Evolutionary conservation across 2,113 vertebrate species (phyloP), one percentile per base, ranked within the genome.

Genomic region (Thermophis baileyi): DNA sequence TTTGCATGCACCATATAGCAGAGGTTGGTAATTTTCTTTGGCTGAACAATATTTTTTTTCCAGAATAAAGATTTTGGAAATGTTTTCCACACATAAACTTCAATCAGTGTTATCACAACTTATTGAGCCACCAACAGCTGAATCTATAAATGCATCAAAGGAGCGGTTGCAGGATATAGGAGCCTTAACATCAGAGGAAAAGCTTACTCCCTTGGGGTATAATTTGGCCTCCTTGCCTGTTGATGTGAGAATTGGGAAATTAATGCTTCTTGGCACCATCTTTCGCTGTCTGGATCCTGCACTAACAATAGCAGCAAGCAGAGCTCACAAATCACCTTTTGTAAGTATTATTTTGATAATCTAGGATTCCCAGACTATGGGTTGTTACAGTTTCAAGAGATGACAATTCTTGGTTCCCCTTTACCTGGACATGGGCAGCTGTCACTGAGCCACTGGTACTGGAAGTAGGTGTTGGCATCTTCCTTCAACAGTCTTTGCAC

Each of bases 201-300:
- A 98, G 94, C 97, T 99, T 88, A 99, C 99, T 16, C 99, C 99
- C 0, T 97, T 99, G 93, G 99, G 99, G 1, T 99, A 99, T 96
- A 99, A 99, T 97, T 96, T 99, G 97, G 99, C 99, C 93, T 99
- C 98, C 9, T 98, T 99, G 97, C 99, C 99, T 0, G 99, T 99
- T 1, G 99, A 99, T 91, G 99, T 99, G 93, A 98, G 99, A 94
- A 99, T 99, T 12, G 99, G 99, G 44, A 99, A 99, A 51, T 98
- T 99, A 50, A 99, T 99, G 98, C 97, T 99, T 6, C 99, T 99
- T 44, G 99, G 99, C 4, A 98, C 99, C 93, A 99, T 99, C 85
- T 99, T 99, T 97, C 99, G 99, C 95, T 99, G 99, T 96, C 97
- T 99, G 87, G 99, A 99, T 95, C 99, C 99, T 18, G 98, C 98